Evolutionary conservation across 2,113 vertebrate genomes (phyloP), one percentile per base, ranked within the genome.

Genomic region (Platycercus adscitus): DNA sequence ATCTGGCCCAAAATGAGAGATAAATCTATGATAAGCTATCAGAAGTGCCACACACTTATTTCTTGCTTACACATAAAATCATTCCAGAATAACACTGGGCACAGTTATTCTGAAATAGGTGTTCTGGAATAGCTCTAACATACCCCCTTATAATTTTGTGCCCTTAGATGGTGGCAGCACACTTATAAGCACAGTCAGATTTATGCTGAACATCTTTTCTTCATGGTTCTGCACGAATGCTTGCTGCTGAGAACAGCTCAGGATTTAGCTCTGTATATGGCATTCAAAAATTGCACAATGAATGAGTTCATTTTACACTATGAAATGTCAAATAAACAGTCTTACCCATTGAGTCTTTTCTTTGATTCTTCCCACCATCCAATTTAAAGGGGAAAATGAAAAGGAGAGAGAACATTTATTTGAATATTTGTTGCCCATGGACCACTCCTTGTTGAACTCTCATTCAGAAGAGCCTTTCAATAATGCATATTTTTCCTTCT

Each of bases 1-100:
- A 10, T 91, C 76, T 87, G 75, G 53, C n/a, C 78, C 58, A 69
- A 95, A 95, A 94, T 33, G 44, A 95, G 70, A 73, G 80, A 3
- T 44, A 50, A 46, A 10, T 75, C 60, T 35, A 10, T 0, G 2
- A 89, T 39, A 84, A 81, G n/a, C 44, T 66, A 72, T 88, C 55
- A 71, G 37, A 88, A 90, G 50, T 64, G 77, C 60, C 76, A 91
- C 41, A 60, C 49, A 23, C 8, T 65, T 65, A 28, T 35, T 88
- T 84, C 60, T 86, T 78, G 16, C 46, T 84, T 63, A 66, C 43
- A 55, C 6, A 28, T 58, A 49, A 70, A 71, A 81, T 75, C 21
- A 20, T n/a, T 63, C 49, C 64, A 91, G 49, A 50, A 28, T 77
- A 91, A 73, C 58, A 31, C 8, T 41, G 55, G 43, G 26, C 55